phyloP scores from a whole-genome alignment of 2,888 invertebrate species.

The Eristalinus sepulchralis region DNA sequence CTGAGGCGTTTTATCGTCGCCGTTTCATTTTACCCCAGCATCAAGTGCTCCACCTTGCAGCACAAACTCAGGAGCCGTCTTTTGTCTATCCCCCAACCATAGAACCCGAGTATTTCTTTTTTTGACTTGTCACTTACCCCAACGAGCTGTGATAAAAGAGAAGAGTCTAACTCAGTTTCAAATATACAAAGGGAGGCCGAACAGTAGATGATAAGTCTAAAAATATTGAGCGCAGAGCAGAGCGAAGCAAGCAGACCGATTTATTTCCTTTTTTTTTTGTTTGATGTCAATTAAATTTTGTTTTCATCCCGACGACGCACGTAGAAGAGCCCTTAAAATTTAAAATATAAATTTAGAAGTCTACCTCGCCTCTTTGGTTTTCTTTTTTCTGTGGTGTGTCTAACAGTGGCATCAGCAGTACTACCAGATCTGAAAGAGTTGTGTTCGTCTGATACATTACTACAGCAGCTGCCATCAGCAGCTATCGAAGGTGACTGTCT shows the following conservation, averaged over 20 bases:
- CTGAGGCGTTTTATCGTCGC: neutral
- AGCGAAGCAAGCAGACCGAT: constrained; percentile 43
- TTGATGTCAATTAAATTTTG: constrained; percentile 52
- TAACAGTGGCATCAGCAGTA: neutral
- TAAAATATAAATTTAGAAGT: constrained; percentile 61
- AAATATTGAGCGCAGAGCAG: constrained; percentile 55
- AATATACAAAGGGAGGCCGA: constrained; percentile 47
- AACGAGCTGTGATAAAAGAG: neutral
- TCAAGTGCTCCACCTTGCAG: neutral
- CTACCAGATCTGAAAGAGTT: constrained; percentile 7
- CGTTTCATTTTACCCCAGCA: neutral
- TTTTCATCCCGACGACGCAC: constrained; percentile 17
- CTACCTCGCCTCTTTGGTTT: constrained; percentile 26
- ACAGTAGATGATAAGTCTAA: constrained; percentile 52
- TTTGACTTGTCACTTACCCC: neutral
- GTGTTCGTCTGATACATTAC: constrained; percentile 11
- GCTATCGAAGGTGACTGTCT: constrained; percentile 26
- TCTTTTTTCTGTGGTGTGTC: neutral
- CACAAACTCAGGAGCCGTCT: neutral
- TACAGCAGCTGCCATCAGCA: constrained; percentile 29
- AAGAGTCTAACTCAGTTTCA: constrained; percentile 17
- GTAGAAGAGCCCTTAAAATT: constrained; percentile 45
- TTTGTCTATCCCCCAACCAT: neutral
- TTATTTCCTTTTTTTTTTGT: constrained; percentile 38
- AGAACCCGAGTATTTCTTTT: neutral